phyloP scores from a whole-genome alignment of 2,113 vertebrate species.

The Sceloporus tristichus region DNA sequence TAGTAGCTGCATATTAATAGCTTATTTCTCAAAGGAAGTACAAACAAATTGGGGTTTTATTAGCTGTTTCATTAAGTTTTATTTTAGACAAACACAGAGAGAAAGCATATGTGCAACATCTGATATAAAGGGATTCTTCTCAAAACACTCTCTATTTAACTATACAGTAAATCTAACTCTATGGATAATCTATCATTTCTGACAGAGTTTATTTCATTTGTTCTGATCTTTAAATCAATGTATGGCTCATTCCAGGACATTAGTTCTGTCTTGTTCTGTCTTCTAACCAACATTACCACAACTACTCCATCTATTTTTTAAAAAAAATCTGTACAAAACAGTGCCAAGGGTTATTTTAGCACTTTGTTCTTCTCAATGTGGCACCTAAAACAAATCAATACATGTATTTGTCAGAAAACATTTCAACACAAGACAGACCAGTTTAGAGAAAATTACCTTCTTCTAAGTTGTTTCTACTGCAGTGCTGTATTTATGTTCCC shows the following conservation, averaged over 20 bases:
- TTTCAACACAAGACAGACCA: conserved; percentile 45
- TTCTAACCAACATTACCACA: conserved; percentile 42
- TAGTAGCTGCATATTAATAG: conserved; percentile 62
- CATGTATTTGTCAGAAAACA: conserved; percentile 50
- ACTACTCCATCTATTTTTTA: not conserved
- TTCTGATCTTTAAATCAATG: conserved; percentile 74
- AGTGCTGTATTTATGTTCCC: conserved; percentile 30
- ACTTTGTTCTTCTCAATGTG: conserved; percentile 51
- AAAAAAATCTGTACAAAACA: not conserved
- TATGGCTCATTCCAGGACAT: conserved; percentile 60
- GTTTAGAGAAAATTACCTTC: conserved; percentile 9
- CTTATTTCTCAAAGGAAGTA: conserved; percentile 73
- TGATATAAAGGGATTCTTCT: conserved; percentile 76
- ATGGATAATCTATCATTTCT: conserved; percentile 72
- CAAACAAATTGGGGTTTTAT: conserved; percentile 79
- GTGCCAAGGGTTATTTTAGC: conserved; percentile 40
- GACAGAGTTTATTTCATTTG: conserved; percentile 69
- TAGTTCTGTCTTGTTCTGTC: conserved; percentile 50
- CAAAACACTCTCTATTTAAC: conserved; percentile 74
- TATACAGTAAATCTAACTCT: conserved; percentile 73
- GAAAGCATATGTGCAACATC: conserved; percentile 75
- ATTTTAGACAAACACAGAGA: conserved; percentile 78
- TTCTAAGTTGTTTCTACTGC: not conserved
- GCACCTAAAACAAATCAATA: conserved; percentile 51
- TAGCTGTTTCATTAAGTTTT: conserved; percentile 84